Conservation (phyloP, 2,113 vertebrate genomes). For the Lophotis ruficrista region DNA sequence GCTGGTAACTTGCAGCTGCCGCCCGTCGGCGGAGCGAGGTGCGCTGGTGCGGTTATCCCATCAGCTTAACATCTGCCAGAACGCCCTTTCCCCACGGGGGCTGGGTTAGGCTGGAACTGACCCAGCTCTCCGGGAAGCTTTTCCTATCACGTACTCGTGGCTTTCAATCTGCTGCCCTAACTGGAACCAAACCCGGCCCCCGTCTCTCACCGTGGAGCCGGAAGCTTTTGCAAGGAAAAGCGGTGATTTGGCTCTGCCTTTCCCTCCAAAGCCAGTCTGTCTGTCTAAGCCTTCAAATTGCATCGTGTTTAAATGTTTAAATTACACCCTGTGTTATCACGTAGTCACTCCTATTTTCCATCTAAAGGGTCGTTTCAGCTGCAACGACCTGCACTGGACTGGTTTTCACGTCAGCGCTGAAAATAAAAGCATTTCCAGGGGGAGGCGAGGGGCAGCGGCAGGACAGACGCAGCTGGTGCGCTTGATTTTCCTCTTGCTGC, state of each 20-base stretch:
- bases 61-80: conserved; percentile 7
- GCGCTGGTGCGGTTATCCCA: not conserved
- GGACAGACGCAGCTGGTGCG: not conserved
- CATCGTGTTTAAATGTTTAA: not conserved
- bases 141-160: not conserved
- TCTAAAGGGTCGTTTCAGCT: not conserved
- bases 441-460: not conserved
- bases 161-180: conserved; percentile 23
- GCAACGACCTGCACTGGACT: fast-evolving
- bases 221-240: not conserved
- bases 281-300: not conserved
- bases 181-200: not conserved
- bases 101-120: conserved; percentile 41
- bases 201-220: not conserved
- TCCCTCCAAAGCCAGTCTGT: not conserved
- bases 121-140: conserved; percentile 3
- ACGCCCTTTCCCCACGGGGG: conserved; percentile 35
- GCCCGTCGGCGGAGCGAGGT: not conserved
- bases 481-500: not conserved
- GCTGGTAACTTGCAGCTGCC: not conserved
- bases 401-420: not conserved
- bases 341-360: fast-evolving
- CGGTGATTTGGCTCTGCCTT: not conserved
- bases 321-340: fast-evolving
- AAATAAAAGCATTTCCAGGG: not conserved